phyloP scores from a whole-genome alignment of 2,113 vertebrate species.

The Aegotheles bennettii region DNA sequence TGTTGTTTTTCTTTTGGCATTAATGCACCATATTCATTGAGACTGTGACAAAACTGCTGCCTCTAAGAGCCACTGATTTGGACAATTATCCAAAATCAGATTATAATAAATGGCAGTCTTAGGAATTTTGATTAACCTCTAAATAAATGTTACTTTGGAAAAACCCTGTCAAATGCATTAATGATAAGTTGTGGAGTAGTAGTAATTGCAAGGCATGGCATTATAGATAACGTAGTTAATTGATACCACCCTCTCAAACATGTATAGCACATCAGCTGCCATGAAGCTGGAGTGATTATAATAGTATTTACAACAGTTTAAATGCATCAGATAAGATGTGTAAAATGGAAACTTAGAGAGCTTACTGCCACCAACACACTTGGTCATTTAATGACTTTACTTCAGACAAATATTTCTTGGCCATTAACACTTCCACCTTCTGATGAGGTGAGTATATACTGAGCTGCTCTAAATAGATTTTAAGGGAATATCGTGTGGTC shows the following conservation, averaged over 20 bases:
- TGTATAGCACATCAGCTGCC: constrained; percentile 55
- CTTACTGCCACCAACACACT: constrained; percentile 11
- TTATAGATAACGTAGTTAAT: constrained; percentile 64
- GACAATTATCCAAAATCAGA: constrained; percentile 72
- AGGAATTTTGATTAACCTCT: constrained; percentile 74
- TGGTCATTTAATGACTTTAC: constrained; percentile 46
- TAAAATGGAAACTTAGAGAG: constrained; percentile 31
- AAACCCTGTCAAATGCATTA: constrained; percentile 65
- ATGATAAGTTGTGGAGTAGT: constrained; percentile 67
- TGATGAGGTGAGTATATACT: constrained; percentile 54
- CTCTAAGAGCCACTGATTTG: constrained; percentile 62
- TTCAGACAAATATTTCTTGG: constrained; percentile 29
- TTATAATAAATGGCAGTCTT: constrained; percentile 68
- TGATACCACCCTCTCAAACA: constrained; percentile 59
- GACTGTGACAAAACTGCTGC: constrained; percentile 58
- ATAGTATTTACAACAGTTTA: constrained; percentile 14
- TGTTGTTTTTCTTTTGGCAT: constrained; percentile 42
- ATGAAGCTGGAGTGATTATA: constrained; percentile 7
- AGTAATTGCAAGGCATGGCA: constrained; percentile 65
- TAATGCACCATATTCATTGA: constrained; percentile 24
- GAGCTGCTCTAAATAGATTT: constrained; percentile 56
- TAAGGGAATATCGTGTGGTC: constrained; percentile 25
- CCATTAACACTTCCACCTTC: constrained; percentile 52
- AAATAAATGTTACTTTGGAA: constrained; percentile 69
- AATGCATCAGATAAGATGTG: not conserved